Evolutionary conservation across 2,888 invertebrate species (phyloP).

Genomic region (Parnassius glacialis): DNA sequence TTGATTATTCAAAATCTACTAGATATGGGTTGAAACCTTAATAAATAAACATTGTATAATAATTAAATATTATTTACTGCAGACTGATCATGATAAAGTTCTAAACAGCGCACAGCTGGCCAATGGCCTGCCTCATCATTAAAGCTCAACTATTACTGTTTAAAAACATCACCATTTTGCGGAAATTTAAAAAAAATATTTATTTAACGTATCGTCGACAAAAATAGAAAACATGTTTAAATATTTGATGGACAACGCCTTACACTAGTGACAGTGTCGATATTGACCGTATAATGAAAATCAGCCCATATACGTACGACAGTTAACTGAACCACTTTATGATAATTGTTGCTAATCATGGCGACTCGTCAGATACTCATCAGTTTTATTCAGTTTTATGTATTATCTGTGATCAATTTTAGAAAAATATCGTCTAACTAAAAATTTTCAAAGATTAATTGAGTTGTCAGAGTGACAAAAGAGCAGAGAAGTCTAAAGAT

Average conservation of each 20-base stretch:
- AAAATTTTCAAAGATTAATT: not conserved
- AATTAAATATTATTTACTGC: too few relatives aligned
- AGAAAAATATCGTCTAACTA: slow-evolving; percentile 1
- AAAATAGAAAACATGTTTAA: not conserved
- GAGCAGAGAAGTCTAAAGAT: too few relatives aligned
- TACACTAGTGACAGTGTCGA: not conserved
- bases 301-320: slow-evolving; percentile 5
- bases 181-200: too few relatives aligned
- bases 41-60: too few relatives aligned
- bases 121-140: too few relatives aligned
- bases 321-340: slow-evolving; percentile 9
- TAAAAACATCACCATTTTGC: too few relatives aligned
- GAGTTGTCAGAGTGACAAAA: not conserved
- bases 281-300: slow-evolving; percentile 7
- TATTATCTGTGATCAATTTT: slow-evolving; percentile 11
- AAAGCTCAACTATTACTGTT: too few relatives aligned
- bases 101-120: too few relatives aligned
- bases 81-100: too few relatives aligned
- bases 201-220: too few relatives aligned
- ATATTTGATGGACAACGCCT: slow-evolving; percentile 8
- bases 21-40: too few relatives aligned
- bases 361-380: slow-evolving; percentile 1
- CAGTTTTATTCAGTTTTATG: not conserved
- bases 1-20: too few relatives aligned
- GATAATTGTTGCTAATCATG: slow-evolving; percentile 15